Evolutionary conservation across 1,140 invertebrate genomes (phyloP), one percentile per base, ranked within the genome.

Genomic region (Coelopa frigida): DNA sequence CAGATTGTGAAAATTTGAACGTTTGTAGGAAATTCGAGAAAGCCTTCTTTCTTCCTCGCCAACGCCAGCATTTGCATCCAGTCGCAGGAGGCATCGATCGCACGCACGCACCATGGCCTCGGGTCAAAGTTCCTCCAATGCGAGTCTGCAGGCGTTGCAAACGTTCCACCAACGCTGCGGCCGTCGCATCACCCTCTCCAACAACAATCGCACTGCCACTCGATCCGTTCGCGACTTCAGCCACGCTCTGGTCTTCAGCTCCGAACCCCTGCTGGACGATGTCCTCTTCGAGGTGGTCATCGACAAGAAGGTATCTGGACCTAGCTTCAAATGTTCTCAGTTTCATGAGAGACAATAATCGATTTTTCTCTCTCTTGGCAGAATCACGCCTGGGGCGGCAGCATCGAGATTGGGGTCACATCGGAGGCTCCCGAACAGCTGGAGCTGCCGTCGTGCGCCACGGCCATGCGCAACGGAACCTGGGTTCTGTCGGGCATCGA

Each of bases 361-460:
- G n/a, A n/a, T n/a, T 24, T 36, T 4, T 22, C 14, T 5, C 5
- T n/a, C 15, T 39, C 27, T 44, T 15, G 37, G 21, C 37, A 86
- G 83, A 79, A 85, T 48, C 79, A 78, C 58, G 78, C 83, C 31
- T 94, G 91, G 89, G 91, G 85, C 70, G 91, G 91, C 18, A 91
- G 85, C 52, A 82, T 96, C 59, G 89, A 94, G 73, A 89, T 95
- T 58, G 93, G 93, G 26, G 84, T 94, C 10, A 93, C 90, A 14
- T 81, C 84, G 22, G 81, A 82, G 54, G 83, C 93, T 62, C 91
- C 92, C 14, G 80, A 85, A 49, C 79, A 77, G 48, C 77, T 92
- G 51, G 84, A 86, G 51, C 72, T 93, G 56, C 87, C 87, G 50
- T 80, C 85, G 29, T 89, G 85, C 72, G 87, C 89, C 17, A 86